Conservation (phyloP, 2,888 invertebrate species). For the Eucera pruinosa region DNA sequence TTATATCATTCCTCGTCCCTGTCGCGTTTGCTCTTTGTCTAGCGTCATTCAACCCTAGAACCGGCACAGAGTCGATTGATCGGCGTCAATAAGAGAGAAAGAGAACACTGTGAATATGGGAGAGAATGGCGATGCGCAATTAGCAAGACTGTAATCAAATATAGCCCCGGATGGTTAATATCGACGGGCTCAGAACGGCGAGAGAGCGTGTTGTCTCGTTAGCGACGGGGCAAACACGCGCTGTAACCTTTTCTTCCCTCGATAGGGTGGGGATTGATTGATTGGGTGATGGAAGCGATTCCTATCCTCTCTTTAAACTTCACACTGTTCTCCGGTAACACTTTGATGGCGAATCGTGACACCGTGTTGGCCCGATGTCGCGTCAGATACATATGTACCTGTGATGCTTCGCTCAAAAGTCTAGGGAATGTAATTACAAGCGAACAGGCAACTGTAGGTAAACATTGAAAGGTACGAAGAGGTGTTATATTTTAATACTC, state of each 20-base stretch:
- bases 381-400: too few species aligned
- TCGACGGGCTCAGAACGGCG: constrained; percentile 57
- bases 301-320: neutral
- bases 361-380: too few species aligned
- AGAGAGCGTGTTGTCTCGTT: constrained; percentile 62
- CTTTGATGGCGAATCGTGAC: too few species aligned
- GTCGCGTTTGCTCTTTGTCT: constrained; percentile 10
- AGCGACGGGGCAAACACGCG: constrained; percentile 69
- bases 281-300: constrained; percentile 15
- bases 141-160: constrained; percentile 77
- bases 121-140: constrained; percentile 65
- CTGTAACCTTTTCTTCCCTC: constrained; percentile 25
- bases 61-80: neutral
- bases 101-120: constrained; percentile 6
- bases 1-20: neutral
- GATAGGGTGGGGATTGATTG: constrained; percentile 24
- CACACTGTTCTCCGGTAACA: neutral
- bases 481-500: too few species aligned
- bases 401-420: too few species aligned
- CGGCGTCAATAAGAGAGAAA: constrained; percentile 1
- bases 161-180: constrained; percentile 68
- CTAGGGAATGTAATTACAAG: too few species aligned
- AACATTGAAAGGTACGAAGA: too few species aligned
- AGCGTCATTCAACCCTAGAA: constrained; percentile 7
- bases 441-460: too few species aligned